A percentile compares a stretch with the other conserved stretches of the same genome.
These are phyloP conservation scores for Mormyrus lacerda DNA, from an alignment of 2,113 vertebrate species.

Conservation along the genomic window DNA sequence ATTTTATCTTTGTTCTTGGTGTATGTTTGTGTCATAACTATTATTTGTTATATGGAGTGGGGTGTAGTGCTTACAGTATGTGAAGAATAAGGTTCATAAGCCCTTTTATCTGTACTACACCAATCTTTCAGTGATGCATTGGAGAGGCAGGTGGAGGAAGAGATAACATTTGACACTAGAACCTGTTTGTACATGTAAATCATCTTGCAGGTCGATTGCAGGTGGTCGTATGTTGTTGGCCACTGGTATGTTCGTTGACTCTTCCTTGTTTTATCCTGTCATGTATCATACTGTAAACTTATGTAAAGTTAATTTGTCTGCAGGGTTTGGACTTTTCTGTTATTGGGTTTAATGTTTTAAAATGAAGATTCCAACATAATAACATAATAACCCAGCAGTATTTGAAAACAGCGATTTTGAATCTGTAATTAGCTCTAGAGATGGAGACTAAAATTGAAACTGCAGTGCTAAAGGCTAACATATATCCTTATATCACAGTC, in stretches of 20 bases:
- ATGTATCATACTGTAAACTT: not conserved
- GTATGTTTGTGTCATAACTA: not conserved
- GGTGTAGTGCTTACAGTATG: not conserved
- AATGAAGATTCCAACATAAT: not conserved
- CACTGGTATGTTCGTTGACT: not conserved
- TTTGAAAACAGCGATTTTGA: not conserved
- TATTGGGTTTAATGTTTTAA: not conserved
- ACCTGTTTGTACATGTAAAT: not conserved
- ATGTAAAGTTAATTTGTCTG: not conserved
- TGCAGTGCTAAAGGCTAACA: not conserved
- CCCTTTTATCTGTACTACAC: not conserved
- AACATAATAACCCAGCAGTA: not conserved
- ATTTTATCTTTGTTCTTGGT: not conserved
- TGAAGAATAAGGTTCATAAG: not conserved
- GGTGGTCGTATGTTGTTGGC: not conserved
- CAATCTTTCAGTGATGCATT: not conserved
- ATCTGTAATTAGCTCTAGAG: not conserved
- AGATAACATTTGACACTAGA: not conserved
- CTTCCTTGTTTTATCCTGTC: not conserved
- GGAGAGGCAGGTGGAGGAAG: not conserved
- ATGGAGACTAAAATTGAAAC: not conserved
- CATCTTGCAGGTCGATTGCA: not conserved
- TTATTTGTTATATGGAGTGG: not conserved
- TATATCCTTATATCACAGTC: not conserved
- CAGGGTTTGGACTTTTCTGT: not conserved